Conservation (phyloP, 2,113 vertebrate genomes). For the Tetraodon nigroviridis region DNA sequence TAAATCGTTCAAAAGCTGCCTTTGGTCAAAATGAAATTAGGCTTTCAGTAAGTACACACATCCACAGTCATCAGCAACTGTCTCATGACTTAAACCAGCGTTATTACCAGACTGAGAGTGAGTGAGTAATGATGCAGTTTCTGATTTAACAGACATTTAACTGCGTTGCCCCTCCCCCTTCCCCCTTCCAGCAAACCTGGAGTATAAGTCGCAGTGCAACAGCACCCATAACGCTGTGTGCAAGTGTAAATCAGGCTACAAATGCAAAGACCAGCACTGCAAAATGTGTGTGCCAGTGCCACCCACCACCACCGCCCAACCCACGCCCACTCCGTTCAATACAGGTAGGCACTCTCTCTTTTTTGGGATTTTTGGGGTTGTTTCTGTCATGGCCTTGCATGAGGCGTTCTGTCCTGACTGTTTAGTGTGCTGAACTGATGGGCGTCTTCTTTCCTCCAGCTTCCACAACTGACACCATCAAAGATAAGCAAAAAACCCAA, state of each 20-base stretch:
- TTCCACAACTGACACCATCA: accelerated
- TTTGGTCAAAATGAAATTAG: slow-evolving; percentile 26
- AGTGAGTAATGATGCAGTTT: no score
- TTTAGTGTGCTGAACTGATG: no score
- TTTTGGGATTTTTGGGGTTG: no score
- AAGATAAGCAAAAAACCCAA: accelerated
- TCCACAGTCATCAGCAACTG: slow-evolving; percentile 5
- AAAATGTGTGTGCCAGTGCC: slow-evolving; percentile 24
- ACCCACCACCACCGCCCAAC: background rate
- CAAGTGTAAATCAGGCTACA: slow-evolving; percentile 53
- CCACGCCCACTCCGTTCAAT: background rate
- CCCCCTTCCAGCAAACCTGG: slow-evolving; percentile 38
- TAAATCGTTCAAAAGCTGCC: background rate
- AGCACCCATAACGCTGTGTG: slow-evolving; percentile 35
- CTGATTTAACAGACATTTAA: no score
- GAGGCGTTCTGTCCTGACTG: no score
- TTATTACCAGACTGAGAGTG: background rate
- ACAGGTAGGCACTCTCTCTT: slow-evolving; percentile 17
- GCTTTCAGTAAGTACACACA: slow-evolving; percentile 6
- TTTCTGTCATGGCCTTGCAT: no score
- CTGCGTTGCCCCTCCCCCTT: background rate
- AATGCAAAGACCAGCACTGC: slow-evolving; percentile 33
- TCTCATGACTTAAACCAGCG: slow-evolving; percentile 31
- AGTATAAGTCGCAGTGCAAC: slow-evolving; percentile 13
- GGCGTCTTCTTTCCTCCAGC: slow-evolving; percentile 1